Percentiles rank a stretch among this genome's conserved stretches.
Conservation (phyloP, 2,888 invertebrate genomes). For the Drosophila aldrichi region DNA sequence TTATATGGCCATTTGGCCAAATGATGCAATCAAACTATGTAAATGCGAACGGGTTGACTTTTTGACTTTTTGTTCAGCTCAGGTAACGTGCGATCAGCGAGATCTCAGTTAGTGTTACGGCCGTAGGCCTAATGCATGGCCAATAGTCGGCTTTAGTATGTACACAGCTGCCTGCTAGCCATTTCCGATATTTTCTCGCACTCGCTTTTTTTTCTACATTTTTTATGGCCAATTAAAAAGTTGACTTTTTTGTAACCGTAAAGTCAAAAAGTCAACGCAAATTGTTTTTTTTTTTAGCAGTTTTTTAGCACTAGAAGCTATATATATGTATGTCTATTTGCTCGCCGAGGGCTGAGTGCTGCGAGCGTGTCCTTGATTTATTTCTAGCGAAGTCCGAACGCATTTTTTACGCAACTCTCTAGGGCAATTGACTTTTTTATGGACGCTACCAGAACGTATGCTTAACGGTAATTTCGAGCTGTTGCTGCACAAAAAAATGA, state of each 20-base stretch:
- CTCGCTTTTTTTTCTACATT: constrained; percentile 27
- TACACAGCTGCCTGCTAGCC: constrained; percentile 49
- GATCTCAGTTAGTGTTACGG: not conserved
- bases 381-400: constrained; percentile 44
- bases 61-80: constrained; percentile 50
- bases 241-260: constrained; percentile 71
- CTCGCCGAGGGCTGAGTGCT: not conserved
- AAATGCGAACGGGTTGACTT: constrained; percentile 68
- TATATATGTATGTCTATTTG: not conserved
- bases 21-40: constrained; percentile 82
- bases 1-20: constrained; percentile 71
- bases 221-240: constrained; percentile 75
- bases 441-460: constrained; percentile 29
- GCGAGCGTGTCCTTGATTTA: constrained; percentile 51
- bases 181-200: constrained; percentile 60
- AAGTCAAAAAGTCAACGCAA: constrained; percentile 75
- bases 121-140: constrained; percentile 29
- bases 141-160: constrained; percentile 61
- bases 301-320: constrained; percentile 20
- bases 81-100: constrained; percentile 29
- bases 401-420: constrained; percentile 76
- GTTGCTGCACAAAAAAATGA: constrained; percentile 8
- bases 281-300: constrained; percentile 37
- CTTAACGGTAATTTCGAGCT: constrained; percentile 32
- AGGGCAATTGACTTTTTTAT: constrained; percentile 69